Percentiles rank a stretch among this genome's conserved stretches.
phyloP scores from a whole-genome alignment of 2,113 vertebrate species.

The Silurus meridionalis region DNA sequence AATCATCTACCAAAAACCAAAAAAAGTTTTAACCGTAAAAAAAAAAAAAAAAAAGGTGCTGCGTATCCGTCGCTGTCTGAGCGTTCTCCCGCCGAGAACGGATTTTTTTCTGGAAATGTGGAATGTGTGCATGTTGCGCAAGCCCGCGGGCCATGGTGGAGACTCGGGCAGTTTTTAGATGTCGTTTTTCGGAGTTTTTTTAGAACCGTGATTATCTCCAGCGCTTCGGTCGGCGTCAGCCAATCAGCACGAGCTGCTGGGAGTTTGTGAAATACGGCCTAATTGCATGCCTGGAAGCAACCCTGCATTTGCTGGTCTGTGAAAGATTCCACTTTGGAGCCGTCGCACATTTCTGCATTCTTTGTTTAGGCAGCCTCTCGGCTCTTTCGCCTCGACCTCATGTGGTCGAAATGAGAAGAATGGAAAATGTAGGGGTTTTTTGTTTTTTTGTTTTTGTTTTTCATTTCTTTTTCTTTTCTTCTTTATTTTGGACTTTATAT shows the following conservation, averaged over 20 bases:
- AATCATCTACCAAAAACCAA: too few relatives aligned
- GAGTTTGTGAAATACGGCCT: conserved; percentile 12
- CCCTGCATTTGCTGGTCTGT: conserved; percentile 34
- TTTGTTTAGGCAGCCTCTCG: conserved; percentile 31
- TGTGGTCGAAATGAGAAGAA: conserved; percentile 43
- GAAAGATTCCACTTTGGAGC: conserved; percentile 21
- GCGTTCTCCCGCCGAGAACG: background rate
- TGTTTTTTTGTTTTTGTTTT: background rate
- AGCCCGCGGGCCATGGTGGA: conserved; percentile 6
- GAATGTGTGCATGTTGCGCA: conserved; percentile 12
- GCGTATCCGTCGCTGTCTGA: too few relatives aligned
- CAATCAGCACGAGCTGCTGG: conserved; percentile 17
- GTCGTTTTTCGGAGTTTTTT: conserved; percentile 5
- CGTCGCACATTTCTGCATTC: conserved; percentile 25
- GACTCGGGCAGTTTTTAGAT: conserved; percentile 20
- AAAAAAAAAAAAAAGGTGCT: background rate
- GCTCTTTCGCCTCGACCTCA: conserved; percentile 28
- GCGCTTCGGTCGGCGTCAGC: conserved; percentile 8
- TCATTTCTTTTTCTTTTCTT: background rate
- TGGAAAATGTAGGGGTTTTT: conserved; percentile 40
- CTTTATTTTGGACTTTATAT: background rate
- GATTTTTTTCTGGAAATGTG: conserved; percentile 5
- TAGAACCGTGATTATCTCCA: conserved; percentile 28
- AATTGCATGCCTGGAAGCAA: conserved; percentile 22
- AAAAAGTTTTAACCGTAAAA: too few relatives aligned